phyloP scores from a whole-genome alignment of 2,113 vertebrate genomes.

The Struthidea cinerea region DNA sequence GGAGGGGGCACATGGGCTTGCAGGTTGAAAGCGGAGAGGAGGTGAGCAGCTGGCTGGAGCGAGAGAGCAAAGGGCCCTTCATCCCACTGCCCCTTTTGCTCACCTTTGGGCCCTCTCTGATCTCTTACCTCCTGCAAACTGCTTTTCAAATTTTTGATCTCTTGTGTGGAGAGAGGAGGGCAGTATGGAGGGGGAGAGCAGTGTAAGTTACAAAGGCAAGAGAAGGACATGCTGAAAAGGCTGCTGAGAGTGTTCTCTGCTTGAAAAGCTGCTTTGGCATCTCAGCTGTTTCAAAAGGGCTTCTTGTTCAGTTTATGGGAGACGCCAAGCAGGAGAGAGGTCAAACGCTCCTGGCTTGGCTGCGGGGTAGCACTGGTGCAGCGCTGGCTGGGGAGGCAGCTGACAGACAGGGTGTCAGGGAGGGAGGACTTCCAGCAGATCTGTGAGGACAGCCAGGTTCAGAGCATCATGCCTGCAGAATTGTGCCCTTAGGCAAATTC shows the following conservation, averaged over 20 bases:
- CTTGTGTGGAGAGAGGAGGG: not conserved
- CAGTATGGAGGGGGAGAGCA: not conserved
- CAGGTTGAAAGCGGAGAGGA: conserved; percentile 14
- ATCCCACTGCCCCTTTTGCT: conserved; percentile 39
- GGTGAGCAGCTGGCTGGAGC: conserved; percentile 37
- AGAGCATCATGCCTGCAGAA: not conserved
- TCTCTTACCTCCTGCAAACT: conserved; percentile 36
- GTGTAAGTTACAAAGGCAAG: not conserved
- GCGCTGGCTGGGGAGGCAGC: not conserved
- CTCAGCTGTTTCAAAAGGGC: conserved; percentile 4
- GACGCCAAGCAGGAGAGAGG: not conserved
- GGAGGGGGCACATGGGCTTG: not conserved
- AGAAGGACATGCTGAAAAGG: not conserved
- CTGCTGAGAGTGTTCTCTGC: not conserved
- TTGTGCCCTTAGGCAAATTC: not conserved
- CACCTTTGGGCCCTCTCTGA: not conserved
- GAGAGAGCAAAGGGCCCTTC: not conserved
- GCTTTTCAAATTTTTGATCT: not conserved
- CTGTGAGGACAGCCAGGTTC: not conserved
- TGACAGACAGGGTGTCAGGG: not conserved
- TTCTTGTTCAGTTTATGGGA: not conserved
- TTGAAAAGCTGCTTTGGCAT: conserved; percentile 22
- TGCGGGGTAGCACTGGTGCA: not conserved
- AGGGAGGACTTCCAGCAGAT: not conserved
- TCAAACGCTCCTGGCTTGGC: not conserved